These are phyloP conservation scores for Epirrita christyi DNA, from an alignment of 2,888 invertebrate species.

Conservation along the genomic window DNA sequence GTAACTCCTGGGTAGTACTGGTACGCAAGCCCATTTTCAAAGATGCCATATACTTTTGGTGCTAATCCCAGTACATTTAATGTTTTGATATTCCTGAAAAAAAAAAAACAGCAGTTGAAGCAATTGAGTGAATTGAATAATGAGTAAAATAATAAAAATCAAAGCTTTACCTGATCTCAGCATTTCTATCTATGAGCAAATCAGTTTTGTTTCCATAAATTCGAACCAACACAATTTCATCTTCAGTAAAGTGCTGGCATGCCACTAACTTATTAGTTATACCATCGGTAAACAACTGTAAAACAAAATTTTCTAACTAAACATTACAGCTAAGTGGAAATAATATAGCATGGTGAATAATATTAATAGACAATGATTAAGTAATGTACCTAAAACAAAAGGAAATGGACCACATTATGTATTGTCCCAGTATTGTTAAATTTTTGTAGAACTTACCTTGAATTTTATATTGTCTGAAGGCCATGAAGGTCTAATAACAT, in stretches of 20 bases:
- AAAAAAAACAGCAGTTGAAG: background rate
- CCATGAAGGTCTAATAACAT: slow-evolving; percentile 90
- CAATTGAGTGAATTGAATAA: no score
- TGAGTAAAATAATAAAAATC: background rate
- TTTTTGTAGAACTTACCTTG: slow-evolving; percentile 84
- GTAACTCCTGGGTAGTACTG: slow-evolving; percentile 93
- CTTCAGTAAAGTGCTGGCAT: slow-evolving; percentile 83
- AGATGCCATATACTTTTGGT: slow-evolving; percentile 94
- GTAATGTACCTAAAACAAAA: no score
- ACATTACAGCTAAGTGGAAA: no score
- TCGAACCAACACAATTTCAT: slow-evolving; percentile 91
- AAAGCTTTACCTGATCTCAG: slow-evolving; percentile 87
- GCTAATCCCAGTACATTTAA: slow-evolving; percentile 90
- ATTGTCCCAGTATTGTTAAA: no score
- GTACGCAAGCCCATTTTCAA: slow-evolving; percentile 97
- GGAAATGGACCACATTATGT: no score
- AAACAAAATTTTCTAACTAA: background rate
- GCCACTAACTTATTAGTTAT: slow-evolving; percentile 96
- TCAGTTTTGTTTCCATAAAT: slow-evolving; percentile 98
- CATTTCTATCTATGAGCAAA: slow-evolving; percentile 94
- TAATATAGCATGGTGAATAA: no score
- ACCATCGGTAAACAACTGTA: slow-evolving; percentile 95
- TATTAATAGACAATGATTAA: no score
- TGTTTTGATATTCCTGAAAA: slow-evolving; percentile 69
- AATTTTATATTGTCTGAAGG: slow-evolving; percentile 85